Evolutionary conservation across 2,888 invertebrate species (phyloP), one percentile per base, ranked within the genome.

Genomic region (Lathronympha strigana): DNA sequence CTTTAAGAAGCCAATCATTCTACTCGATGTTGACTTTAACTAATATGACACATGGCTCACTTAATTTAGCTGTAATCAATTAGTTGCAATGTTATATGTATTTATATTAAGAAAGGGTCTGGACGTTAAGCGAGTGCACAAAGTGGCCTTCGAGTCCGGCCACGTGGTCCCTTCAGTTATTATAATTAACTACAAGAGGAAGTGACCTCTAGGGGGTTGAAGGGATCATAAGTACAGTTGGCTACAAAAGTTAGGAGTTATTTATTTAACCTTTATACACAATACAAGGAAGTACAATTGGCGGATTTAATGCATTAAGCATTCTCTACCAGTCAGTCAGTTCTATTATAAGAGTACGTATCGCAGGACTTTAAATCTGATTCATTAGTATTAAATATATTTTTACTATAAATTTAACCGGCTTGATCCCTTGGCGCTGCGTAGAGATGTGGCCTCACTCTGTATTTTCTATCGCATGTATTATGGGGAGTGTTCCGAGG

Each of bases 181-280:
- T 84, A 90, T 90, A 90, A 90, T 90, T 91, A 90, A 91, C 86
- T 87, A 82, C 83, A 80, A 86, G 85, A 86, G 89, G 88, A 89
- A 90, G 84, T 90, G 90, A 89, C 90, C 90, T 89, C 87, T 84
- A 76, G 84, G 88, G 88, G 78, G 84, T 84, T 76, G 74, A 79
- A 81, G 81, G 76, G 75, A 87, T 85, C 88, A 87, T 86, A 40
- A 25, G 66, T 54, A 66, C 61, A 38, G 49, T 15, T 43, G 13
- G 21, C 28, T 38, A 23, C 47, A 40, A 13, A 54, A 47, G 28
- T 47, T 28, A 11, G 36, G 36, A 36, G 9, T 4, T 28, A 1
- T 28, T 1, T 28, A n/a, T 28, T 3, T 28, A 28, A 5, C 8
- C 1, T 4, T 8, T 28, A 28, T 3, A 28, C 8, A 28, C 5